Base-by-base conservation (phyloP, 2,113 vertebrate species). In the Syngnathus scovelli region DNA sequence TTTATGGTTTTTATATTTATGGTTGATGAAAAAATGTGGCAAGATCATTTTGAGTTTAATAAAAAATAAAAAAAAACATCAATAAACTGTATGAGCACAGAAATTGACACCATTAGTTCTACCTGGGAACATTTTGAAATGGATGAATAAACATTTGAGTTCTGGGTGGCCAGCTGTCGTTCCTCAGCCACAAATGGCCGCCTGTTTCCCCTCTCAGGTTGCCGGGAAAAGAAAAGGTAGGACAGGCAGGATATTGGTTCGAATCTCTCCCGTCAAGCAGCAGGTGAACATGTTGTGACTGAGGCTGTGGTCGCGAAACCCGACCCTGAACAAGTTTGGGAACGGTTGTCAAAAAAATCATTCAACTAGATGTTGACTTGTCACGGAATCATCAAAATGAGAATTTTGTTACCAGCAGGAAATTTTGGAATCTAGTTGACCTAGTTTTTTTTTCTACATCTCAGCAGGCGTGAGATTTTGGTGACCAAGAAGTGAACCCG, bases 401-500 rank as follows among this genome's bases (percentile, higher is more conserved):
- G 59, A 61, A 12, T 38, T 61, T 21, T 61, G 77, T 81, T 2
- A 70, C 49, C 87, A 85, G 70, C 64, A 18, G 43, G 1, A 1
- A 63, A 67, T 81, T 73, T 85, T 76, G 84, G 65, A 3, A 60
- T 7, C 61, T 0, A 58, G 70, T 79, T 3, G 39, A 33, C 27
- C 27, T 33, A 33, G 3, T 33, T 33, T 33, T 33, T 33, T 33
- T 33, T 49, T 56, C 18, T 19, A 60, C 6, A 43, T 54, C 49
- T 10, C 58, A 66, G 76, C 79, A 85, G 82, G 82, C 84, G 87
- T 85, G 83, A 76, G 83, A 79, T 66, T 84, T 75, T 61, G n/a
- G 58, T 64, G 78, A 71, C 75, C 78, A 60, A 5, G 6, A 39
- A 33, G 66, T 84, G 83, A 91, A 86, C 84, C 80, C 18, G n/a